A percentile compares a stretch with the other conserved stretches of the same genome.
Evolutionary conservation across 2,113 vertebrate species (phyloP).

Genomic region (Nicator chloris): DNA sequence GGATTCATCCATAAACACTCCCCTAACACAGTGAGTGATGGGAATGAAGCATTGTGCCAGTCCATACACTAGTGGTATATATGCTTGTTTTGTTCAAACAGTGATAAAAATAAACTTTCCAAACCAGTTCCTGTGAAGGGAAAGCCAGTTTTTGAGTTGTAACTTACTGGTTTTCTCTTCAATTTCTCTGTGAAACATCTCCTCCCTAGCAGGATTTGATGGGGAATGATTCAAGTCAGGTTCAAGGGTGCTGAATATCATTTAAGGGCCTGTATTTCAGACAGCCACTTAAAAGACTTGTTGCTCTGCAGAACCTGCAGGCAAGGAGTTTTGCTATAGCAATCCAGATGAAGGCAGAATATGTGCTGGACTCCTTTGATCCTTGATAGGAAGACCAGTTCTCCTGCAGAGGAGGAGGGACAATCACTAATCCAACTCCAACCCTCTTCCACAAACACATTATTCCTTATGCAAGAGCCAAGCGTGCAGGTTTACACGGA

Average conservation of each 20-base stretch:
- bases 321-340: neutral
- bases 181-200: neutral
- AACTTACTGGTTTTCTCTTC: neutral
- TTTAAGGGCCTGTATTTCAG: neutral
- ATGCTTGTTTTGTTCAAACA: neutral
- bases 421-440: neutral
- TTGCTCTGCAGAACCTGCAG: rapidly evolving
- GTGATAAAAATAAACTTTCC: neutral
- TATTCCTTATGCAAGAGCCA: neutral
- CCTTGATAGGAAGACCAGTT: neutral
- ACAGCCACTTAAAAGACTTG: neutral
- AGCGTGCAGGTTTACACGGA: neutral
- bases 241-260: neutral
- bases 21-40: neutral
- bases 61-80: neutral
- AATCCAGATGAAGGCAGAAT: neutral
- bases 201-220: neutral
- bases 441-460: neutral
- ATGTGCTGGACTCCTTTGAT: neutral
- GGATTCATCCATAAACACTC: neutral
- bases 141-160: neutral
- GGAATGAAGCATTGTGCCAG: neutral
- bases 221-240: neutral
- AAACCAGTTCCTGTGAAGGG: rapidly evolving
- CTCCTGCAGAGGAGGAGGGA: neutral